Evolutionary conservation across 1,140 invertebrate species (phyloP), one percentile per base, ranked within the genome.

Genomic region (Megathymus violae): DNA sequence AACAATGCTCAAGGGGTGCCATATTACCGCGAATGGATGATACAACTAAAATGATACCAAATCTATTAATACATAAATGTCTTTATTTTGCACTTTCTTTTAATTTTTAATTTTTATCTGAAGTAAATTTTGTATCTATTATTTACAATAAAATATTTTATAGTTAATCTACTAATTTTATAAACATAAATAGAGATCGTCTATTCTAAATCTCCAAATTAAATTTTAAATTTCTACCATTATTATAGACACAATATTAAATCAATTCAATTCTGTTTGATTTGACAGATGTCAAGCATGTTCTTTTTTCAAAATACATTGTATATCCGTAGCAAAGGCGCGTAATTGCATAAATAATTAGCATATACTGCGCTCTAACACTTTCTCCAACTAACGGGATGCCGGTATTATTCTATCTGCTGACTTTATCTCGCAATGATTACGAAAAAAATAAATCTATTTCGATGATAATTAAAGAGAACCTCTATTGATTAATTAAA

Each of bases 331-430:
- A 19, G 51, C 51, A 54, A 43, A 43, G 51, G 38, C 51, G 51
- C 11, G 66, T 76, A 88, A 85, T 85, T 88, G 82, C 80, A n/a
- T n/a, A n/a, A n/a, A 83, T 85, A 84, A 88, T 88, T 88, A 83
- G 75, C 83, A 84, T 86, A 86, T 81, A 67, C 67, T 64, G 71
- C 80, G 78, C n/a, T n/a, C 78, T 64, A 64, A 54, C 79, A 88
- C 85, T 88, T 88, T 88, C 82, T 81, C 85, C 69, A 48, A 16
- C 61, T 83, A 88, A 85, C 85, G 85, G 82, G 81, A 83, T 72
- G 3, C 46, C 36, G 38, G 44, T 79, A 72, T 67, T 78, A 71
- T 76, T 76, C 72, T 74, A 75, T 69, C 62, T 68, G 68, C 36
- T 62, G 66, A 62, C 50, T 62, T 71, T 67, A 54, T 64, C 52